phyloP scores from a whole-genome alignment of 2,888 invertebrate species.

The Eretmocerus hayati region DNA sequence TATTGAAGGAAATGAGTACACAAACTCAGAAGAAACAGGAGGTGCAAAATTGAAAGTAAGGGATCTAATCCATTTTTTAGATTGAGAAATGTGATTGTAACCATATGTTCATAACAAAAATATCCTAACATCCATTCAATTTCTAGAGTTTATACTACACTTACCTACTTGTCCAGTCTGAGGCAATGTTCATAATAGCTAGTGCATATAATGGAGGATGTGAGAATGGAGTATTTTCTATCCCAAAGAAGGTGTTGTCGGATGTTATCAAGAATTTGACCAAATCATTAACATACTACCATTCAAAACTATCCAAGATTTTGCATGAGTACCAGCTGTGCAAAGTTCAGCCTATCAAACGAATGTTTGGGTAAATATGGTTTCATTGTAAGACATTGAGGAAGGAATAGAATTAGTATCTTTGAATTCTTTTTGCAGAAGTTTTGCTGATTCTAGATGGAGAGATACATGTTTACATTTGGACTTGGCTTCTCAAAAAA shows the following conservation, averaged over 20 bases:
- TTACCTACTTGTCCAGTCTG: slow-evolving; percentile 40
- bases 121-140: not conserved
- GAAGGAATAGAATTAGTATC: not conserved
- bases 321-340: slow-evolving; percentile 29
- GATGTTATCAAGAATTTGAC: slow-evolving; percentile 26
- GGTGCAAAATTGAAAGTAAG: slow-evolving; percentile 10
- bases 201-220: slow-evolving; percentile 28
- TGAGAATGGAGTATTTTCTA: slow-evolving; percentile 17
- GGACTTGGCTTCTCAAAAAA: slow-evolving; percentile 36
- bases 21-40: slow-evolving; percentile 24
- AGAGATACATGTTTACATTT: slow-evolving; percentile 39
- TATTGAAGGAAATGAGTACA: slow-evolving; percentile 26
- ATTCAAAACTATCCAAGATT: slow-evolving; percentile 25
- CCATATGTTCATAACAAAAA: too few relatives aligned
- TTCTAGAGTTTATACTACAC: slow-evolving; percentile 37
- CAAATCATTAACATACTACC: slow-evolving; percentile 23
- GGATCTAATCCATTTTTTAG: not conserved
- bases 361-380: slow-evolving; percentile 27
- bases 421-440: slow-evolving; percentile 23
- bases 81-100: not conserved
- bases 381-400: not conserved
- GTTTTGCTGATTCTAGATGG: slow-evolving; percentile 31
- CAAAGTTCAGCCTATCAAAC: slow-evolving; percentile 25
- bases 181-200: slow-evolving; percentile 36
- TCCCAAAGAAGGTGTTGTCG: slow-evolving; percentile 28